A percentile compares a stretch with the other conserved stretches of the same genome.
Evolutionary conservation across 2,113 vertebrate genomes (phyloP).

Genomic region (Meles meles): DNA sequence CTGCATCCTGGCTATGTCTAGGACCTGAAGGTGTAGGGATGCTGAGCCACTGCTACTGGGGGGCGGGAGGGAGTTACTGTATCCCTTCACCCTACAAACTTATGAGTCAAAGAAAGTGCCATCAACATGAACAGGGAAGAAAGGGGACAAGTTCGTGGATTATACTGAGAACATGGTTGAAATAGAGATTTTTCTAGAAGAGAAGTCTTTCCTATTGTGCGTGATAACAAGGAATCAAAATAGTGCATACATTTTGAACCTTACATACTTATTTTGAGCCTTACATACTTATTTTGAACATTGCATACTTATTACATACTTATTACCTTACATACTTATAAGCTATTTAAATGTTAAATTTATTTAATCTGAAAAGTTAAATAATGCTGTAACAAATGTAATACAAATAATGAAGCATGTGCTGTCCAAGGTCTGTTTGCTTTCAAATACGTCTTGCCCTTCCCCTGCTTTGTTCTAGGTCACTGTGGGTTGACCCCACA

Average conservation of each 20-base stretch:
- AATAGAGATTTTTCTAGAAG: background rate
- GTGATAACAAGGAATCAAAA: background rate
- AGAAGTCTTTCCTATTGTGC: background rate
- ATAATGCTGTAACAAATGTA: background rate
- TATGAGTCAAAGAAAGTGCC: background rate
- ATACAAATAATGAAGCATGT: background rate
- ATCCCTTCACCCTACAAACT: background rate
- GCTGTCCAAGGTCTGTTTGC: background rate
- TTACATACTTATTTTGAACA: background rate
- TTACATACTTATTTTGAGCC: background rate
- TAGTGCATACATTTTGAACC: background rate
- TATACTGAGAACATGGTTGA: background rate
- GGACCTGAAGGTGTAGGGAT: background rate
- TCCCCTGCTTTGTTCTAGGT: background rate
- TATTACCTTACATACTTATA: too few species aligned
- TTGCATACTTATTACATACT: background rate
- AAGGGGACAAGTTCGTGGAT: background rate
- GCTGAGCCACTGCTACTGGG: background rate
- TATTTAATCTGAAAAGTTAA: constrained; percentile 25
- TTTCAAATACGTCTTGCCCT: background rate
- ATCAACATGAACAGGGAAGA: background rate
- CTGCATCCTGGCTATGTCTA: background rate
- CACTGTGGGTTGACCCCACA: background rate
- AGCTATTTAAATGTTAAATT: constrained; percentile 39
- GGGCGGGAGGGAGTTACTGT: too few species aligned